Evolutionary conservation across 1,140 invertebrate genomes (phyloP).

Genomic region (Meloidogyne hapla): DNA sequence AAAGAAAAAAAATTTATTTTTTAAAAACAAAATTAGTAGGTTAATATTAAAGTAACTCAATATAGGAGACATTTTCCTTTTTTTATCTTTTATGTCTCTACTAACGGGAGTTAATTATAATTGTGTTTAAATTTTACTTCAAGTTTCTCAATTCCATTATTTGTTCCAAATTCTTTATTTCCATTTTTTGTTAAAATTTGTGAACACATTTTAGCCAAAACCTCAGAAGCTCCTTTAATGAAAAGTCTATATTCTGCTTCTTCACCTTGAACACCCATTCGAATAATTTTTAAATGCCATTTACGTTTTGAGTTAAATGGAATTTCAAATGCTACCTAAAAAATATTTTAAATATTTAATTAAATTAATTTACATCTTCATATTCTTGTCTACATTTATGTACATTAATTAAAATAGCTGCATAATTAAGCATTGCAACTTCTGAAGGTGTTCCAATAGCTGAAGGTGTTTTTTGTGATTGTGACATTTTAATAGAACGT

Average conservation of each 20-base stretch:
- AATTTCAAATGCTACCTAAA: slow-evolving; percentile 60
- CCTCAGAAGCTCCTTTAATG: slow-evolving; percentile 59
- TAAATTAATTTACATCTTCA: slow-evolving; percentile 11
- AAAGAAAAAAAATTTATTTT: no score
- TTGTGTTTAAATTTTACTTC: no score
- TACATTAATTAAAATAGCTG: slow-evolving; percentile 42
- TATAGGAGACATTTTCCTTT: no score
- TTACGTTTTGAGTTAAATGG: slow-evolving; percentile 61
- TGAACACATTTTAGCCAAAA: slow-evolving; percentile 51
- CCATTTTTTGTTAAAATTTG: slow-evolving; percentile 42
- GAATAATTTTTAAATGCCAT: slow-evolving; percentile 55
- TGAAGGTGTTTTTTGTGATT: background rate
- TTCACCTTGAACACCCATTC: slow-evolving; percentile 24
- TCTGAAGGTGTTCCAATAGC: slow-evolving; percentile 55
- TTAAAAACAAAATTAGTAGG: no score
- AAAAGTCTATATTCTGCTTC: slow-evolving; percentile 48
- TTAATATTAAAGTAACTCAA: no score
- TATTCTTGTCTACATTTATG: slow-evolving; percentile 39
- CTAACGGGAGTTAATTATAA: no score
- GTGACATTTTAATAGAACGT: background rate
- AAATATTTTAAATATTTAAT: background rate
- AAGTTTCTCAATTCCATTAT: slow-evolving; percentile 9
- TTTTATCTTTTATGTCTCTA: no score
- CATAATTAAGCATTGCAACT: slow-evolving; percentile 46
- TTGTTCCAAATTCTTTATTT: background rate